phyloP scores from a whole-genome alignment of 2,113 vertebrate species.

The Tachycineta bicolor region DNA sequence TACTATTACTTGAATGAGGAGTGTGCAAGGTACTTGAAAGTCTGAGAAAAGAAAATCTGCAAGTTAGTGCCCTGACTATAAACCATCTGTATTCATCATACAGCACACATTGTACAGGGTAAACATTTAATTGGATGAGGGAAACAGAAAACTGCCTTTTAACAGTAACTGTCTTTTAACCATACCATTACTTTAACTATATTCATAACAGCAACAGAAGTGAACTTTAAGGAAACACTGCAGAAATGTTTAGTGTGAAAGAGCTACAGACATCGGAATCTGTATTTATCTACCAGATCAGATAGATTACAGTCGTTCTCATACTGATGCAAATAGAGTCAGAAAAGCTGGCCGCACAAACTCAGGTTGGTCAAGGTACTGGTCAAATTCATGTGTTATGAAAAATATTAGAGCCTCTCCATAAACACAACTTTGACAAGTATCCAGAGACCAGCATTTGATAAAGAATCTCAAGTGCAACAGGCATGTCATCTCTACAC shows the following conservation, averaged over 20 bases:
- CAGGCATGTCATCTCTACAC: neutral
- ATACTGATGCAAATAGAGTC: neutral
- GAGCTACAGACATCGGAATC: neutral
- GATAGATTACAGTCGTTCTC: neutral
- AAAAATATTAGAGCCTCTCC: neutral
- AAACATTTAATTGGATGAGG: neutral
- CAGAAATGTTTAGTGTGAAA: neutral
- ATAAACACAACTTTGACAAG: neutral
- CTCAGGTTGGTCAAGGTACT: neutral
- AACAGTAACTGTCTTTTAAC: neutral
- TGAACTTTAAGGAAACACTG: neutral
- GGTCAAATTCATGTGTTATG: neutral
- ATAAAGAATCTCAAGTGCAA: neutral
- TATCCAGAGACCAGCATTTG: neutral
- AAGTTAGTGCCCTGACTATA: neutral
- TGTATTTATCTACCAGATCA: neutral
- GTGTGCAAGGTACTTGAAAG: neutral
- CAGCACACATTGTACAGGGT: neutral
- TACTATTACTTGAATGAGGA: neutral
- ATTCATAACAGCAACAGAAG: neutral
- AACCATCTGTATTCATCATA: neutral
- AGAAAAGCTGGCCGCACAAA: neutral
- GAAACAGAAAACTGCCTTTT: neutral
- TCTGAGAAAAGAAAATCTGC: neutral
- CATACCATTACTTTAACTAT: neutral